A percentile compares a stretch with the other conserved stretches of the same genome.
These are phyloP conservation scores for Drosophila fungiperda DNA, from an alignment of 2,888 invertebrate genomes.

Conservation along the genomic window DNA sequence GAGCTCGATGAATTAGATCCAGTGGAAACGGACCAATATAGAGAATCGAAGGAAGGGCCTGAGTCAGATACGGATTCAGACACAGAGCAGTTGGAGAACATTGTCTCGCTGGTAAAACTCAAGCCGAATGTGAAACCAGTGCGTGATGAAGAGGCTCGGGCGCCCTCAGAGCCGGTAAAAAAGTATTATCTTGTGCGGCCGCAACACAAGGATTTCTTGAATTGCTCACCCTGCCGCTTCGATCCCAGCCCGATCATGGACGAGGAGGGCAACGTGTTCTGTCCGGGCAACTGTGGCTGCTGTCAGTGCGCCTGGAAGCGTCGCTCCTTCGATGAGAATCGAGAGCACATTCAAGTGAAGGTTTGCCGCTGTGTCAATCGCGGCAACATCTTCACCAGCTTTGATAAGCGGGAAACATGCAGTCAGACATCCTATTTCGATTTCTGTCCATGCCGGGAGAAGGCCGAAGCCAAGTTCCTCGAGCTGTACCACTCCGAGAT, in stretches of 20 bases:
- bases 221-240: constrained; percentile 77
- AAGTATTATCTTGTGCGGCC: constrained; percentile 71
- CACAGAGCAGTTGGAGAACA: background rate
- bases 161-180: background rate
- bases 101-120: background rate
- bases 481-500: constrained; percentile 75
- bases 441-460: constrained; percentile 82
- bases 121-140: background rate
- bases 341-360: constrained; percentile 68
- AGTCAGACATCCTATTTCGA: constrained; percentile 74
- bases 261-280: constrained; percentile 70
- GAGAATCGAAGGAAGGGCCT: background rate
- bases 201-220: constrained; percentile 75
- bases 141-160: background rate
- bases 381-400: constrained; percentile 66
- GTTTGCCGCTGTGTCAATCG: constrained; percentile 78
- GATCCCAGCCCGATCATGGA: constrained; percentile 79
- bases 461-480: constrained; percentile 79
- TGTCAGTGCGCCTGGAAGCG: constrained; percentile 80
- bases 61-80: background rate
- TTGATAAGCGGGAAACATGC: constrained; percentile 48
- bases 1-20: background rate
- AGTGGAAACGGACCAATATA: background rate
- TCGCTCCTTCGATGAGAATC: constrained; percentile 49
- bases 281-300: constrained; percentile 82